These are phyloP conservation scores for Andrena praecox DNA, from an alignment of 2,888 invertebrate genomes.

Conservation along the genomic window DNA sequence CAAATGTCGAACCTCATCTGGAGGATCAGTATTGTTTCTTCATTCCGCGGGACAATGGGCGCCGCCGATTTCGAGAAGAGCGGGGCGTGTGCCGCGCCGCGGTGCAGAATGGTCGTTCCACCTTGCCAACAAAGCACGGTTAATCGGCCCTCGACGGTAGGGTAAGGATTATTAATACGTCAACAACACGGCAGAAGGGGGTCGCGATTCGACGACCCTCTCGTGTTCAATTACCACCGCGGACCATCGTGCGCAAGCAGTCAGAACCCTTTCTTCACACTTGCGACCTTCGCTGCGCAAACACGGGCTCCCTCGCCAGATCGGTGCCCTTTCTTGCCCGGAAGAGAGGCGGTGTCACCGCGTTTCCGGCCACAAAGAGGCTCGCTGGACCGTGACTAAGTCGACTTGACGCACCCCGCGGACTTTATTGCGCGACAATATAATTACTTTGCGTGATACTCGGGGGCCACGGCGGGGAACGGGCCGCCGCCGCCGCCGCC, in stretches of 20 bases:
- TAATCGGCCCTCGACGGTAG: conserved; percentile 25
- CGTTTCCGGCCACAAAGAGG: conserved; percentile 60
- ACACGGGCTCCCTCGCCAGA: background rate
- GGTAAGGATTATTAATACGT: conserved; percentile 51
- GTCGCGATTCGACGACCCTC: background rate
- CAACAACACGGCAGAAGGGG: conserved; percentile 14
- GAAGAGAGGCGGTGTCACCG: conserved; percentile 42
- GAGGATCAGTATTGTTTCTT: conserved; percentile 65
- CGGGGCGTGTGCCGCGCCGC: conserved; percentile 61
- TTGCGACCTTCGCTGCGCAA: background rate
- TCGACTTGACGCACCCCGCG: conserved; percentile 70
- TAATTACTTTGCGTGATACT: conserved; percentile 75
- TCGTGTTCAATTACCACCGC: conserved; percentile 44
- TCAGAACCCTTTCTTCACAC: background rate
- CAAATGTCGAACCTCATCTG: conserved; percentile 64
- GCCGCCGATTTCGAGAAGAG: conserved; percentile 37
- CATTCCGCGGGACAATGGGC: conserved; percentile 37
- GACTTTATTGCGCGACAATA: conserved; percentile 80
- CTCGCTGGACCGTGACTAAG: conserved; percentile 71
- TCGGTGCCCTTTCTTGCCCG: background rate
- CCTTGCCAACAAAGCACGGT: conserved; percentile 54
- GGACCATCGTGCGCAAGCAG: background rate
- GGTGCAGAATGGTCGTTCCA: conserved; percentile 43
- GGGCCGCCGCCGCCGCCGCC: too few relatives aligned
- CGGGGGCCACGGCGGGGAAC: background rate